Evolutionary conservation across 2,888 invertebrate genomes (phyloP).

Genomic region (Euclidia mi): DNA sequence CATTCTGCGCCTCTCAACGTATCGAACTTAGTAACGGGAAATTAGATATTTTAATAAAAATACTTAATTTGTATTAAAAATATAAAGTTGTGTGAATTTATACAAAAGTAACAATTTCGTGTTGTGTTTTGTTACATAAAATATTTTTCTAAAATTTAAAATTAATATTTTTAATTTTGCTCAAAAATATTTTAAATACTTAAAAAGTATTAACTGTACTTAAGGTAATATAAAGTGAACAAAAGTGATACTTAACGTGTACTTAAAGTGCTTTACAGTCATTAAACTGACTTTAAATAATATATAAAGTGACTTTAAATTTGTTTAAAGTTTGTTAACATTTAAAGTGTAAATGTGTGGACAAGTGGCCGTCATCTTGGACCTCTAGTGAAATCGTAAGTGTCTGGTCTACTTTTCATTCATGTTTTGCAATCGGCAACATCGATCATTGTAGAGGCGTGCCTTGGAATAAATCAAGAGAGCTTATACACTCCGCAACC

Average conservation of each 20-base stretch:
- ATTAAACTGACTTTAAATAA: neutral
- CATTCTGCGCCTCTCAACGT: conserved; percentile 26
- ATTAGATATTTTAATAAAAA: conserved; percentile 16
- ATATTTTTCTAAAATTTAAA: neutral
- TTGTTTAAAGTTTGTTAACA: neutral
- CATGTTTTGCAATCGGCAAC: conserved; percentile 24
- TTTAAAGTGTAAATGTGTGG: conserved; percentile 28
- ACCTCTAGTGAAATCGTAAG: conserved; percentile 47
- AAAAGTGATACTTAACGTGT: too few species aligned
- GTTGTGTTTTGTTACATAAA: neutral
- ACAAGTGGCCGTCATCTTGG: conserved; percentile 29
- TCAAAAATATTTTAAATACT: too few species aligned
- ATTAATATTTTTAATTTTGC: neutral
- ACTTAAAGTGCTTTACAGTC: too few species aligned
- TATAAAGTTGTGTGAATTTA: too few species aligned
- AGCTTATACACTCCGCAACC: too few species aligned
- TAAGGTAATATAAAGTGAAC: too few species aligned
- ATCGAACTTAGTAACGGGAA: conserved; percentile 34
- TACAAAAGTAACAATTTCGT: neutral
- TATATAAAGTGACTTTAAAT: conserved; percentile 9
- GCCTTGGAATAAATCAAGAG: conserved; percentile 5
- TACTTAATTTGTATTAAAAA: conserved; percentile 15
- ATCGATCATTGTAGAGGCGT: neutral
- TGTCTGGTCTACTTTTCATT: conserved; percentile 29
- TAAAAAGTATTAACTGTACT: too few species aligned